phyloP scores from a whole-genome alignment of 2,113 vertebrate genomes.

The Patagioenas fasciata region DNA sequence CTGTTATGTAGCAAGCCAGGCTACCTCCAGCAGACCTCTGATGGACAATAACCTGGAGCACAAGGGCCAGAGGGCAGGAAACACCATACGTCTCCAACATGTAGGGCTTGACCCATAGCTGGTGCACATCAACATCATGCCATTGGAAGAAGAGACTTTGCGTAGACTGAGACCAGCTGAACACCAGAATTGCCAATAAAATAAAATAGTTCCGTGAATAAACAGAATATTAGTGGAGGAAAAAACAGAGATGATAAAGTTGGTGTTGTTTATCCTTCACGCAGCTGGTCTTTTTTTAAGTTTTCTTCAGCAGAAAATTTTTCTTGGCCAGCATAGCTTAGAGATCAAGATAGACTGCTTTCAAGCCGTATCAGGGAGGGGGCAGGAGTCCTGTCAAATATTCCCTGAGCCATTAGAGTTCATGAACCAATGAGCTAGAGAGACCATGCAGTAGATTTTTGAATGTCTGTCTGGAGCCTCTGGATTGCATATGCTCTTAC shows the following conservation, averaged over 20 bases:
- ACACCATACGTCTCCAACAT: neutral
- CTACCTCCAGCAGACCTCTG: neutral
- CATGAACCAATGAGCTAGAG: neutral
- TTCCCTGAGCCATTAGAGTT: neutral
- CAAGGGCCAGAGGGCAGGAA: neutral
- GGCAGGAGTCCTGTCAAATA: neutral
- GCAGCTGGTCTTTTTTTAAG: constrained; percentile 33
- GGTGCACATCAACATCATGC: neutral
- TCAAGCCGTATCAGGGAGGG: neutral
- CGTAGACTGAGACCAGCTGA: constrained; percentile 39
- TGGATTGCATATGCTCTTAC: neutral
- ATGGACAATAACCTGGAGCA: neutral
- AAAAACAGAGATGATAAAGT: constrained; percentile 32
- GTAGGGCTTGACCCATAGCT: neutral
- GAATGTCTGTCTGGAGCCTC: neutral
- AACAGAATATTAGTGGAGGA: constrained; percentile 43
- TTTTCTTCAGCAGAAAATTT: constrained; percentile 19
- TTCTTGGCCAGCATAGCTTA: neutral
- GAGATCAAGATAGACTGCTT: neutral
- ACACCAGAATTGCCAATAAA: constrained; percentile 17
- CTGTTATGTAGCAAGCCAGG: neutral
- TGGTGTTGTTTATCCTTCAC: constrained; percentile 31
- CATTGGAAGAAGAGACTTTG: neutral
- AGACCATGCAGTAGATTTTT: neutral
- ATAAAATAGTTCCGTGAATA: constrained; percentile 43